Evolutionary conservation across 1,140 invertebrate species (phyloP), one percentile per base, ranked within the genome.

Genomic region (Drosophila sucinea): DNA sequence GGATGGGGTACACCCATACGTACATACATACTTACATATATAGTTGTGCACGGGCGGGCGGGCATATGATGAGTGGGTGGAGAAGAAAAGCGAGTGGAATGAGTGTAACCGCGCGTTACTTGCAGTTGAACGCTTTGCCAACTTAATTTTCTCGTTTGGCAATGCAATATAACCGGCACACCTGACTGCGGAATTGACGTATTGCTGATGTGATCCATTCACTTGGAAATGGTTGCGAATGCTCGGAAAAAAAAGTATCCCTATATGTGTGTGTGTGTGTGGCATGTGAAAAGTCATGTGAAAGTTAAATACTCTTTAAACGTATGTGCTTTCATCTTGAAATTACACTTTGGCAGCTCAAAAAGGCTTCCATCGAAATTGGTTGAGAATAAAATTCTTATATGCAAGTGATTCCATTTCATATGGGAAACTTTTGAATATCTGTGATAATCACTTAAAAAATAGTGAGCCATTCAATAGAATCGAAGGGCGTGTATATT

Each of bases 111-210:
- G 44, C 44, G 44, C 64, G 74, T 57, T 80, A 69, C 67, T 74
- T 67, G 71, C 69, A 73, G 66, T 75, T 78, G 68, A 71, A 81
- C 67, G 81, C 64, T 56, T 71, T 72, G 70, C 67, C 67, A 85
- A 85, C 82, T 85, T 85, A 75, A 85, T 85, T 86, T 86, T 81
- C 71, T 61, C 72, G 61, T 73, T 70, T 85, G 60, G 66, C 78
- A 68, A 40, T 51, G 58, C 63, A 78, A 51, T 51, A 51, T 51
- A 51, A 68, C 58, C 81, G 72, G 67, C 73, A 71, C 60, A 81
- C 78, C 70, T 73, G 78, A 63, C 72, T 60, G 79, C 55, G 55
- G 30, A 66, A 74, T 67, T 51, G 44, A 51, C 81, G 74, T 66
- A 63, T 75, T 82, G 77, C 70, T 74, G 81, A 80, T 77, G 81